phyloP scores from a whole-genome alignment of 1,140 invertebrate species.

The Cherax destructor region DNA sequence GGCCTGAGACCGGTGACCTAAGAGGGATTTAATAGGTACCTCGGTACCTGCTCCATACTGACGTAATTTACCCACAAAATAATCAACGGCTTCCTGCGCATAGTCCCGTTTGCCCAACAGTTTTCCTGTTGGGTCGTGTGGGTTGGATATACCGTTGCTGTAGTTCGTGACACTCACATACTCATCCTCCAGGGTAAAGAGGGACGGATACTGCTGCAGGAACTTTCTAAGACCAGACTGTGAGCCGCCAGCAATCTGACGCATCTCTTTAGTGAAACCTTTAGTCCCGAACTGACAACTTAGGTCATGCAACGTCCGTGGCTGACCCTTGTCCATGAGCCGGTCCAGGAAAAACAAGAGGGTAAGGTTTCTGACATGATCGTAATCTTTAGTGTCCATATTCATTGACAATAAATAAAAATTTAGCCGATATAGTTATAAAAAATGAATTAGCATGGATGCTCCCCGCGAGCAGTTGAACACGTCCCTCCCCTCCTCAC shows the following conservation, averaged over 20 bases:
- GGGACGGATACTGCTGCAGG: constrained; percentile 86
- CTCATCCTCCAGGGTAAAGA: constrained; percentile 94
- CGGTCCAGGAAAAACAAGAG: constrained; percentile 96
- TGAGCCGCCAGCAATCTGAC: constrained; percentile 92
- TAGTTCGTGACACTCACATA: constrained; percentile 90
- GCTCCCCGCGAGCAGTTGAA: constrained; percentile 22
- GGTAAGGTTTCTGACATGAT: constrained; percentile 94
- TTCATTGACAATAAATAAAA: constrained; percentile 65
- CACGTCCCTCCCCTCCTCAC: constrained; percentile 49
- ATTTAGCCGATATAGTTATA: constrained; percentile 17
- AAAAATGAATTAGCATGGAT: constrained; percentile 39
- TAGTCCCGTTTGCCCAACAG: constrained; percentile 85
- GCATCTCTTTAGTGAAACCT: constrained; percentile 92
- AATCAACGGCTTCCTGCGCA: constrained; percentile 93
- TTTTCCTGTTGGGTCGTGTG: constrained; percentile 75
- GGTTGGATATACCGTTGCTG: constrained; percentile 71
- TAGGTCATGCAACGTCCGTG: constrained; percentile 94
- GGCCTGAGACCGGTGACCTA: constrained; percentile 94
- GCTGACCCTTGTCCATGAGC: constrained; percentile 91
- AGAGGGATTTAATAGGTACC: constrained; percentile 91
- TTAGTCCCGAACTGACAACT: constrained; percentile 97
- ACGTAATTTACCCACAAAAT: constrained; percentile 92
- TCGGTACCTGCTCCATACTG: constrained; percentile 92
- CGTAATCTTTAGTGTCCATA: constrained; percentile 96
- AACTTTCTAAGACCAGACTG: constrained; percentile 94